Percentiles rank a stretch among this genome's conserved stretches.
Conservation (phyloP, 1,140 invertebrate species). For the Branchinecta lynchi region DNA sequence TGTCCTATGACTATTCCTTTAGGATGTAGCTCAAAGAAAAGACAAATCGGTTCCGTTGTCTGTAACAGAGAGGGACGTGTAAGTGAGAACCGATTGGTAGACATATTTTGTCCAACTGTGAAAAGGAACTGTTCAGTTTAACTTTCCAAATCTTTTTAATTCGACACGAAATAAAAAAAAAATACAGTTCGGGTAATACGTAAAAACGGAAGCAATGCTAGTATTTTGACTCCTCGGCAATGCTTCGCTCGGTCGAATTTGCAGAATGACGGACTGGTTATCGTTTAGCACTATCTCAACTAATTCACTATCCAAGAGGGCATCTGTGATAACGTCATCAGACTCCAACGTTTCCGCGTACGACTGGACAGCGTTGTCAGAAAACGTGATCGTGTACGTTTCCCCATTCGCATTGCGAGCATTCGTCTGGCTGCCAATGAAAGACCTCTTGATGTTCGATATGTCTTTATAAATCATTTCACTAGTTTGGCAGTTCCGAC, state of each 20-base stretch:
- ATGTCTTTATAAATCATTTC: neutral
- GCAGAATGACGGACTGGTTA: neutral
- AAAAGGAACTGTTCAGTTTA: constrained; percentile 5
- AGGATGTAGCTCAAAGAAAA: too few species aligned
- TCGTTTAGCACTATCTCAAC: constrained; percentile 6
- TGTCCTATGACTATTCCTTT: too few species aligned
- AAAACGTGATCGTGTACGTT: constrained; percentile 1
- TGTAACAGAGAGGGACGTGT: too few species aligned
- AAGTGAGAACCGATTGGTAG: too few species aligned
- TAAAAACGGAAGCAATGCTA: neutral
- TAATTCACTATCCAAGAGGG: constrained; percentile 5
- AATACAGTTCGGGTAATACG: constrained; percentile 5
- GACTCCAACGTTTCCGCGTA: constrained; percentile 8
- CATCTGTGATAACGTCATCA: constrained; percentile 6
- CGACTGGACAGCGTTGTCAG: constrained; percentile 8
- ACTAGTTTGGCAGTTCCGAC: neutral
- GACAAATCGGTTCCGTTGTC: too few species aligned
- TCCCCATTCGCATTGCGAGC: constrained; percentile 4
- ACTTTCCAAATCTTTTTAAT: constrained; percentile 7
- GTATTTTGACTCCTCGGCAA: constrained; percentile 6
- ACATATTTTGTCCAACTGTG: constrained; percentile 1
- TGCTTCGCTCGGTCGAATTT: constrained; percentile 5
- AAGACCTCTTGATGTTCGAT: constrained; percentile 6
- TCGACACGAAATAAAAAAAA: constrained; percentile 2
- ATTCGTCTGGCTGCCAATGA: neutral